phyloP scores from a whole-genome alignment of 2,113 vertebrate genomes.

The Boleophthalmus pectinirostris region DNA sequence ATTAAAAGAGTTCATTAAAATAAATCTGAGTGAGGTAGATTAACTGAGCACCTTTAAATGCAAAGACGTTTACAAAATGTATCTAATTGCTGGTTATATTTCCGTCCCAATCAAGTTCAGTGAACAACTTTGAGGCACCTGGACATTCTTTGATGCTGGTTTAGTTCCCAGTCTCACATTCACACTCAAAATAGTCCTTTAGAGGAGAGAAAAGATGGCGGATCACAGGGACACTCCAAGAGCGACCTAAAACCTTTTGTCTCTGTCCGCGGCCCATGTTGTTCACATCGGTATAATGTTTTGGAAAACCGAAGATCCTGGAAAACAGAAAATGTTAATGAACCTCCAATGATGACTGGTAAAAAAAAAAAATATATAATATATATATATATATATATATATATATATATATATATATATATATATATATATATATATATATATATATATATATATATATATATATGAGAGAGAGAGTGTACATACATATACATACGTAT shows the following conservation, averaged over 20 bases:
- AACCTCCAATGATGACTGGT: no score
- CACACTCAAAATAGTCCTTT: conserved; percentile 95
- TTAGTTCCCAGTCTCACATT: conserved; percentile 60
- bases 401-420: no score
- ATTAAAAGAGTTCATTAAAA: conserved; percentile 39
- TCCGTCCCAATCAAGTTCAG: not conserved
- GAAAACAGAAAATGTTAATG: not conserved
- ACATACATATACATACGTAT: no score
- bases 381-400: no score
- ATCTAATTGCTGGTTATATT: not conserved
- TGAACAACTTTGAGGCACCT: not conserved
- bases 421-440: no score
- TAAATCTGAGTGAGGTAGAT: conserved; percentile 68
- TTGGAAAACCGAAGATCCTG: conserved; percentile 95
- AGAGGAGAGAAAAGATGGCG: conserved; percentile 91
- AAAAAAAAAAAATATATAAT: no score
- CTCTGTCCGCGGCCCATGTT: conserved; percentile 83
- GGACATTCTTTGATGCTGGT: not conserved
- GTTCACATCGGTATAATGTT: conserved; percentile 91
- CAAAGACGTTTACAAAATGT: not conserved
- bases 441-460: no score
- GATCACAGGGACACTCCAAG: conserved; percentile 94
- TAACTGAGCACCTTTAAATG: conserved; percentile 21
- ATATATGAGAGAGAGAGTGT: no score
- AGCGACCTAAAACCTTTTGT: conserved; percentile 87